Conservation (phyloP, 2,888 invertebrate genomes). For the Gonocerus acuteangulatus region DNA sequence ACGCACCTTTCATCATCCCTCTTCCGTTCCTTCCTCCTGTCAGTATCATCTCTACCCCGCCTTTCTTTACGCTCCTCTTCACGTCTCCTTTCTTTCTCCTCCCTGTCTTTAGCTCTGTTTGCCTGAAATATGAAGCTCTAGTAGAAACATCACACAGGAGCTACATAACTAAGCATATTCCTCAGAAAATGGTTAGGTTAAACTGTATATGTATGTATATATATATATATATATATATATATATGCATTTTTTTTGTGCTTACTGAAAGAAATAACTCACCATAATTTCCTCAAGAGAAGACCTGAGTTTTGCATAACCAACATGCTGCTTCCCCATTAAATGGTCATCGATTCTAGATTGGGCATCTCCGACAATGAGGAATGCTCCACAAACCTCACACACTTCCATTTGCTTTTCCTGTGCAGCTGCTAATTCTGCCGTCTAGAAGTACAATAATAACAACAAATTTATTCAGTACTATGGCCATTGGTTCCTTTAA, state of each 20-base stretch:
- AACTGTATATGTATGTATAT: background rate
- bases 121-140: conserved; percentile 41
- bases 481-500: background rate
- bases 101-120: conserved; percentile 47
- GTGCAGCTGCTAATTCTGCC: conserved; percentile 75
- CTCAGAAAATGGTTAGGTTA: background rate
- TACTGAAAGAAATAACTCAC: conserved; percentile 41
- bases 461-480: background rate
- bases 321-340: conserved; percentile 97
- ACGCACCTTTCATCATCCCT: conserved; percentile 23
- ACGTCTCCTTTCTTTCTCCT: conserved; percentile 49
- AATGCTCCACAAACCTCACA: conserved; percentile 98
- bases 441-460: conserved; percentile 60
- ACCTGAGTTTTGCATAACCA: conserved; percentile 64
- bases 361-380: conserved; percentile 97
- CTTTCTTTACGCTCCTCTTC: conserved; percentile 48
- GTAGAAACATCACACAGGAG: too few relatives aligned
- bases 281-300: conserved; percentile 52
- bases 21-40: conserved; percentile 34
- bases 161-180: background rate
- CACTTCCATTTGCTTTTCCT: conserved; percentile 98
- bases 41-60: conserved; percentile 37
- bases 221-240: background rate
- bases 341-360: conserved; percentile 95
- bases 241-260: too few relatives aligned